Conservation (phyloP, 1,140 invertebrate species). For the Sitophilus oryzae region DNA sequence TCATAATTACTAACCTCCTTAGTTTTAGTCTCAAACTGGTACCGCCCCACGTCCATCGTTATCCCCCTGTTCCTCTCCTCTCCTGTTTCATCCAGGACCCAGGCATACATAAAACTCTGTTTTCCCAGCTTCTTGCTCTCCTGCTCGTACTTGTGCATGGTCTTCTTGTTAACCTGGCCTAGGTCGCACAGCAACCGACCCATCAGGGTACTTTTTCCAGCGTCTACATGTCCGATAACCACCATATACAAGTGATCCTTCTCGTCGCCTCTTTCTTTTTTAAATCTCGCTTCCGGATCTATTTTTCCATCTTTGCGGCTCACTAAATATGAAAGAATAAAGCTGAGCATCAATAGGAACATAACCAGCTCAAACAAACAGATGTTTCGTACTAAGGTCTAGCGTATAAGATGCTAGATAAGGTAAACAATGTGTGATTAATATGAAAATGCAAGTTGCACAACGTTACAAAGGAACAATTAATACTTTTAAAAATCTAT, state of each 20-base stretch:
- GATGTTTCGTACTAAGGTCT: too few species aligned
- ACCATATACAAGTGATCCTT: conserved; percentile 91
- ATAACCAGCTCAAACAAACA: too few species aligned
- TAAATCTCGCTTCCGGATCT: conserved; percentile 56
- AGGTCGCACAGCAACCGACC: conserved; percentile 88
- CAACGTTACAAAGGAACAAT: too few species aligned
- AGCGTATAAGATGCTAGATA: too few species aligned
- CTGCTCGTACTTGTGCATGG: conserved; percentile 96
- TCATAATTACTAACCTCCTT: conserved; percentile 52
- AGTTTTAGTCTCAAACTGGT: conserved; percentile 85
- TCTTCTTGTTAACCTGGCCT: conserved; percentile 83
- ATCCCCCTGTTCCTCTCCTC: conserved; percentile 88
- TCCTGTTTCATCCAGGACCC: conserved; percentile 98
- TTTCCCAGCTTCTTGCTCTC: conserved; percentile 97
- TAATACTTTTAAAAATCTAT: too few species aligned
- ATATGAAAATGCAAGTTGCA: too few species aligned
- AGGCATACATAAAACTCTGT: conserved; percentile 96
- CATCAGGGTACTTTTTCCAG: conserved; percentile 97
- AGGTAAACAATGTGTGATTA: too few species aligned
- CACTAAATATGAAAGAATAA: conserved; percentile 5
- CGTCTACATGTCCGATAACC: conserved; percentile 98
- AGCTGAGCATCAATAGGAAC: background rate
- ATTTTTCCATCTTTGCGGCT: conserved; percentile 49
- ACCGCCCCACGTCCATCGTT: conserved; percentile 92
- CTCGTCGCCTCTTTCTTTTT: conserved; percentile 63